Base-by-base conservation (phyloP, 2,888 invertebrate species). In the Ophion costatus region DNA sequence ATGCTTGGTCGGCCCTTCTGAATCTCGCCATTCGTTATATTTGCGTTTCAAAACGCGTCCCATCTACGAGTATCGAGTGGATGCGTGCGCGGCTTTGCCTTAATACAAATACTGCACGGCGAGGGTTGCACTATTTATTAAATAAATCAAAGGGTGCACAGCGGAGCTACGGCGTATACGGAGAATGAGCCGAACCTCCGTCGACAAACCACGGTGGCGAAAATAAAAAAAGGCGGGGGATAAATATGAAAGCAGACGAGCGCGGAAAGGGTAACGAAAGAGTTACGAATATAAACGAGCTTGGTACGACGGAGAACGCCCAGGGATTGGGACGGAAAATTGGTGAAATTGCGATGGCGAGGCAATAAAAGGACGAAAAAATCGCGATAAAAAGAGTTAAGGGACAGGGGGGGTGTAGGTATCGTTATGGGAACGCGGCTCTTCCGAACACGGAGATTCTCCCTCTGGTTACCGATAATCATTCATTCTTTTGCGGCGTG, bases 131-230 rank as follows among this genome's bases (percentile, higher is more conserved):
- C 71, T 86, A 88, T 89, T 90, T 90, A 90, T 90, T 89, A 90
- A 90, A 90, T 88, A 89, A 90, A 90, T 90, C 90, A 88, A 87
- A 86, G 82, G 45, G 57, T 69, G 33, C 45, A 56, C 45, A 70
- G n/a, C 22, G 2, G 20, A 45, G 14, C 2, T 45, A 51, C 10
- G 14, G 14, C 3, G 17, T 17, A 11, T 14, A 56, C n/a, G 56
- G n/a, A 70, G 56, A 70, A 57, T 56, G 17, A 56, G 56, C 33
- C 56, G 6, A 63, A 20, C n/a, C n/a, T 42, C n/a, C 38, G 56
- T 38, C 33, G 38, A 6, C 70, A 33, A 6, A 38, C 57, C 29
- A 45, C 20, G 42, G 14, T 42, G 20, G 10, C 3, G 20, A 38
- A 10, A 61, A 75, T 66, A 59, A 22, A 71, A 42, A 57, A n/a